Evolutionary conservation across 1,140 invertebrate genomes (phyloP), one percentile per base, ranked within the genome.

Genomic region (Macrocentrus cingulum): DNA sequence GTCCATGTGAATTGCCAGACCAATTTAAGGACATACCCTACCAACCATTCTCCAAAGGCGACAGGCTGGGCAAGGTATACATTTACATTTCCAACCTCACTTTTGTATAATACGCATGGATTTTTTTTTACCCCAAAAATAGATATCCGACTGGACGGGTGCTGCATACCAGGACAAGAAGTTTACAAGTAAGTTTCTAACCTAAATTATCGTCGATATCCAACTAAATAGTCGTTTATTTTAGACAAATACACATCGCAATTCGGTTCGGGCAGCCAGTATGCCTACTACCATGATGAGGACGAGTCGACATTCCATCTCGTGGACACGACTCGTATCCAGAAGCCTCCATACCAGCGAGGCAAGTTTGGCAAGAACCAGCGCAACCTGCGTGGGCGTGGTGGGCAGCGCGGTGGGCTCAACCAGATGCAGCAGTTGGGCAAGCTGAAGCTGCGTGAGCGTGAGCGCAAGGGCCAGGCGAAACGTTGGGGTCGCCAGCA

Each of bases 221-320:
- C 22, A 23, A 46, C 15, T 39, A 8, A 15, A 39, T 13, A 39
- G 25, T 44, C 20, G 23, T 50, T 18, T 64, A 71, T 82, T 84
- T 13, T 66, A 97, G 94, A 93, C 72, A 98, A 98, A 76, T 98
- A 98, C 78, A 87, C 90, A 49, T 97, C 95, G 22, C 92, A 95
- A 65, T 98, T 97, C 83, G 95, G 95, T 23, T 89, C 91, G 60
- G 92, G 92, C 23, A 95, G 88, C 71, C 95, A 97, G 67, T 98
- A 98, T 83, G 91, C 96, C 1, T 99, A 98, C 70, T 97, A 92
- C 74, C 96, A 98, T 72, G 95, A 98, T 69, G 96, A 99, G 74
- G 96, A 99, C 80, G 96, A 99, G 77, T 95, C 91, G 59, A 94
- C 92, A n/a, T 99, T 98, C 84, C 95, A 98, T 72, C 79, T 98